A percentile compares a stretch with the other conserved stretches of the same genome.
These are phyloP conservation scores for Trichonephila clavata DNA, from an alignment of 1,140 invertebrate species.

Conservation along the genomic window DNA sequence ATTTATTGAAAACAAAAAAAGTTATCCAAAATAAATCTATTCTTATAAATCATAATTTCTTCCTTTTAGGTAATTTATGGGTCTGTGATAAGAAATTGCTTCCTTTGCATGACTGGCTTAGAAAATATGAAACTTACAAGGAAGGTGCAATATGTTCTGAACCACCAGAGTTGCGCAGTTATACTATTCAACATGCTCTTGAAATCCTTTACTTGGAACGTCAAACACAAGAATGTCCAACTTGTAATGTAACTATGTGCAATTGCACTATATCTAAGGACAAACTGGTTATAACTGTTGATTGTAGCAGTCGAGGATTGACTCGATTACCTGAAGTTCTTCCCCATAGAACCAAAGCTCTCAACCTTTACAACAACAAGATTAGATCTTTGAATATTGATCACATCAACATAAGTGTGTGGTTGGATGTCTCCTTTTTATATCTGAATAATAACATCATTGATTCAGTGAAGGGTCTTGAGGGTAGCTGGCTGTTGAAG, in stretches of 20 bases:
- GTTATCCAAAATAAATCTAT: too few relatives aligned
- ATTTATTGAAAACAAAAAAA: too few relatives aligned
- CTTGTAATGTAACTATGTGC: slow-evolving; percentile 76
- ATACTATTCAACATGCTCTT: slow-evolving; percentile 68
- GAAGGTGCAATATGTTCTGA: slow-evolving; percentile 71
- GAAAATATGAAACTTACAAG: slow-evolving; percentile 65
- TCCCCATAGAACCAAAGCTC: slow-evolving; percentile 76
- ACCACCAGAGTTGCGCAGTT: slow-evolving; percentile 60
- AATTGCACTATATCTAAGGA: slow-evolving; percentile 73
- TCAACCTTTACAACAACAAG: slow-evolving; percentile 76
- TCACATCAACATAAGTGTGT: slow-evolving; percentile 32
- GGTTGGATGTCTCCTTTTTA: slow-evolving; percentile 71
- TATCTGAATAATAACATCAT: slow-evolving; percentile 76
- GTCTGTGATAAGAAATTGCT: slow-evolving; percentile 75
- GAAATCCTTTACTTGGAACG: slow-evolving; percentile 60
- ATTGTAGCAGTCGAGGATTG: slow-evolving; percentile 73
- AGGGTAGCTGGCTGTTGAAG: slow-evolving; percentile 70
- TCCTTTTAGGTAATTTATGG: slow-evolving; percentile 75
- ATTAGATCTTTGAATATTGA: slow-evolving; percentile 72
- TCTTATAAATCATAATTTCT: too few relatives aligned
- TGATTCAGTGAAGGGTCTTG: slow-evolving; percentile 70
- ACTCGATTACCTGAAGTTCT: slow-evolving; percentile 69
- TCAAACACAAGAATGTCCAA: slow-evolving; percentile 67
- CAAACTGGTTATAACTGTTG: slow-evolving; percentile 72
- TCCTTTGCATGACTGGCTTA: slow-evolving; percentile 70